These are phyloP conservation scores for Anagyrus pseudococci DNA, from an alignment of 2,888 invertebrate genomes.

Conservation along the genomic window DNA sequence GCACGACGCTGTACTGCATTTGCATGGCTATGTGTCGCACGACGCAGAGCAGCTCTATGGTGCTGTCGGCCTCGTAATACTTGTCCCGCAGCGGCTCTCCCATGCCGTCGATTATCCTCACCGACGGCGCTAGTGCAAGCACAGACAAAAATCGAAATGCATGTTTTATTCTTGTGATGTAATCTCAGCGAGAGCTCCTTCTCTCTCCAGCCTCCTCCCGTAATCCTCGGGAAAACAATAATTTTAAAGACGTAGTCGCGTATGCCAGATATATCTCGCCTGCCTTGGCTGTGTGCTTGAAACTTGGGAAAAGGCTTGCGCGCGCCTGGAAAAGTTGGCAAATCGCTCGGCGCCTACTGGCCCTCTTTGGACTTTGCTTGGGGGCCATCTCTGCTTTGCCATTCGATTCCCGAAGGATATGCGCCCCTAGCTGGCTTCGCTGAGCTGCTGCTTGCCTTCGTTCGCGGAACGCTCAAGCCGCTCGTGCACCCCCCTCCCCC, in stretches of 20 bases:
- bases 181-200: no score
- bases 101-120: slow-evolving; percentile 73
- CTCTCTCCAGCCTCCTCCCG: no score
- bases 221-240: no score
- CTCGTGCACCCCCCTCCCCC: no score
- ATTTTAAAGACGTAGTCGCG: no score
- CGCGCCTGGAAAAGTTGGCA: slow-evolving; percentile 29
- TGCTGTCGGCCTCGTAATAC: slow-evolving; percentile 74
- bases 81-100: slow-evolving; percentile 72
- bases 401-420: slow-evolving; percentile 25
- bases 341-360: slow-evolving; percentile 5
- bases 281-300: neutral
- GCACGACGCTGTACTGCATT: slow-evolving; percentile 65
- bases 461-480: no score
- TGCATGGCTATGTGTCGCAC: slow-evolving; percentile 65
- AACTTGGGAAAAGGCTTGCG: neutral
- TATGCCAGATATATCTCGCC: no score
- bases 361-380: no score
- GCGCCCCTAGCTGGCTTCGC: neutral
- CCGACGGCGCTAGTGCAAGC: slow-evolving; percentile 68
- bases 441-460: neutral
- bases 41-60: slow-evolving; percentile 71
- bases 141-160: neutral
- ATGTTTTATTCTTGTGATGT: slow-evolving; percentile 8
- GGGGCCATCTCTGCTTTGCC: no score